Evolutionary conservation across 1,140 invertebrate genomes (phyloP).

Genomic region (Propsilocerus akamusi): DNA sequence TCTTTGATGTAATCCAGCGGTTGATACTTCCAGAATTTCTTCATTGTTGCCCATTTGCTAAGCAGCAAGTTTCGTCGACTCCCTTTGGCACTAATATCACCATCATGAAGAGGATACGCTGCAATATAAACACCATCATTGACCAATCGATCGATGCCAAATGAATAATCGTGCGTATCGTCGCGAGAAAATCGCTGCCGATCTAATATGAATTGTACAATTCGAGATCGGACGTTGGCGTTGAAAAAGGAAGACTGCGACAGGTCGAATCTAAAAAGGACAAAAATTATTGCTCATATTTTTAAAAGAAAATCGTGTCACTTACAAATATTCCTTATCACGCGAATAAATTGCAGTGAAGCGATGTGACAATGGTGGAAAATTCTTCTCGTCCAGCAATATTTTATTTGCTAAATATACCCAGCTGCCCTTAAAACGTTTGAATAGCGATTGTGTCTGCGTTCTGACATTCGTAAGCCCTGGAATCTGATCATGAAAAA

Average conservation of each 20-base stretch:
- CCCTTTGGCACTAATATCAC: slow-evolving; percentile 42
- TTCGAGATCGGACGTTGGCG: slow-evolving; percentile 61
- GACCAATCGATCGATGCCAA: slow-evolving; percentile 70
- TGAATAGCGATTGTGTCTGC: slow-evolving; percentile 37
- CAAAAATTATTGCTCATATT: slow-evolving; percentile 5
- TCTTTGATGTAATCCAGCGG: slow-evolving; percentile 74
- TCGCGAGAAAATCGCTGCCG: slow-evolving; percentile 59
- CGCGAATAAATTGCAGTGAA: slow-evolving; percentile 69
- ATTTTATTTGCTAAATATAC: slow-evolving; percentile 37
- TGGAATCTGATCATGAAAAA: slow-evolving; percentile 33
- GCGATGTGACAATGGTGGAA: slow-evolving; percentile 48
- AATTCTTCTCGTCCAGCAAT: slow-evolving; percentile 40
- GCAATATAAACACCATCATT: slow-evolving; percentile 58
- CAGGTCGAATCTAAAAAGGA: slow-evolving; percentile 56
- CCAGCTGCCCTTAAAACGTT: slow-evolving; percentile 37
- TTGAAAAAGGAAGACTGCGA: slow-evolving; percentile 67
- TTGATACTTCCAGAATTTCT: slow-evolving; percentile 67
- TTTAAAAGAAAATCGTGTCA: slow-evolving; percentile 10
- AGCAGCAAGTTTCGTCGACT: slow-evolving; percentile 61
- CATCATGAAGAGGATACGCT: slow-evolving; percentile 82
- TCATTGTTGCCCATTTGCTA: slow-evolving; percentile 68
- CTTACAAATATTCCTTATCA: slow-evolving; percentile 75
- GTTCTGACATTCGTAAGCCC: slow-evolving; percentile 34
- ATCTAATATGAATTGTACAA: slow-evolving; percentile 83
- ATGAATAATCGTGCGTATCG: slow-evolving; percentile 44